phyloP scores from a whole-genome alignment of 2,797 vertebrate genomes.

The Molothrus aeneus region DNA sequence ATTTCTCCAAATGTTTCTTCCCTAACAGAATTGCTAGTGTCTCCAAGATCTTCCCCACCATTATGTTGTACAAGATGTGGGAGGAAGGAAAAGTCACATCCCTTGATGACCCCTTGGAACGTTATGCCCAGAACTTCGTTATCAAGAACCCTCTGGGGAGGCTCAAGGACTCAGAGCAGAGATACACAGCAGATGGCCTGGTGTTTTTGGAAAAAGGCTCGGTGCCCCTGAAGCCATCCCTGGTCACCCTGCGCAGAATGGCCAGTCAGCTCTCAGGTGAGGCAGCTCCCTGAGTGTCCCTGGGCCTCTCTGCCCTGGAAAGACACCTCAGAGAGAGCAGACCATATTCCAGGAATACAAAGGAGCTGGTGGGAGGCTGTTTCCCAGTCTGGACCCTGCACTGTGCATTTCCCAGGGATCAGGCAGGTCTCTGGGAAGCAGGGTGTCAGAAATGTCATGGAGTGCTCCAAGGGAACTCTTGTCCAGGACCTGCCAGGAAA shows the following conservation, averaged over 20 bases:
- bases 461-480: not conserved
- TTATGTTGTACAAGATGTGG: conserved; percentile 95
- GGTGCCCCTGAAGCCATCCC: conserved; percentile 81
- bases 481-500: not conserved
- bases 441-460: not conserved
- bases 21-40: conserved; percentile 89
- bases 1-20: not conserved
- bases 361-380: not conserved
- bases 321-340: not conserved
- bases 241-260: conserved; percentile 92
- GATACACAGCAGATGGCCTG: conserved; percentile 80
- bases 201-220: conserved; percentile 85
- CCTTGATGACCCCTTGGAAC: conserved; percentile 91
- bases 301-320: not conserved
- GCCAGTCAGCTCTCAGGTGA: conserved; percentile 95
- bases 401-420: not conserved
- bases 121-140: conserved; percentile 87
- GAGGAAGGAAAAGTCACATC: conserved; percentile 90
- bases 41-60: conserved; percentile 93
- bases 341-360: not conserved
- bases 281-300: not conserved
- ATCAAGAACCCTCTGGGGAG: conserved; percentile 92
- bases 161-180: conserved; percentile 78
- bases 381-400: not conserved
- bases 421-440: not conserved